Conservation (phyloP, 1,140 invertebrate species). For the Protaetia brevitarsis region DNA sequence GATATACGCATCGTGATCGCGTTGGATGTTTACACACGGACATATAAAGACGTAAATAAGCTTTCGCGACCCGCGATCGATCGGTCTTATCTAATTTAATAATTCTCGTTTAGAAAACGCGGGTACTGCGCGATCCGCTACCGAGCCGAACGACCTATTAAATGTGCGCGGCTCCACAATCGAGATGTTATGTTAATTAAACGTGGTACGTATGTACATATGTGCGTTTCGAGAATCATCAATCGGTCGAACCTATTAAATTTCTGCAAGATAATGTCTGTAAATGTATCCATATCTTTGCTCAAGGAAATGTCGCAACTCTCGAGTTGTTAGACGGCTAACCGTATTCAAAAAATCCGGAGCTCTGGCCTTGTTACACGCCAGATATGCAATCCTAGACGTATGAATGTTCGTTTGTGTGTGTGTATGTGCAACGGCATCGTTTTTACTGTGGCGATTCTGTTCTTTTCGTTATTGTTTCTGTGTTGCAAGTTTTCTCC, state of each 20-base stretch:
- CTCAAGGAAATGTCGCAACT: slow-evolving; percentile 11
- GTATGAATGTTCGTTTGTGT: too few relatives aligned
- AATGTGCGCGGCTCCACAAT: background rate
- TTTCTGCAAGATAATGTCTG: slow-evolving; percentile 14
- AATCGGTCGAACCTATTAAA: slow-evolving; percentile 1
- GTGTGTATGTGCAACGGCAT: background rate
- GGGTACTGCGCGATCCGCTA: too few relatives aligned
- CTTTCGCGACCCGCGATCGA: background rate
- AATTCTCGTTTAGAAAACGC: slow-evolving; percentile 8
- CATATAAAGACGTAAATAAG: background rate
- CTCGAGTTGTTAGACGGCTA: slow-evolving; percentile 5
- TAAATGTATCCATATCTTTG: slow-evolving; percentile 15
- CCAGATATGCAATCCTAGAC: background rate
- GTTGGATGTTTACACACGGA: background rate
- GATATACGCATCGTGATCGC: background rate
- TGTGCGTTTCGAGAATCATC: slow-evolving; percentile 4
- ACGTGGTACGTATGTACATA: too few relatives aligned
- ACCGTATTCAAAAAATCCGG: background rate
- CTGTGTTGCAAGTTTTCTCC: too few relatives aligned
- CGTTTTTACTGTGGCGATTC: slow-evolving; percentile 1
- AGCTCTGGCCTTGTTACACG: slow-evolving; percentile 7
- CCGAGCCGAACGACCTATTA: background rate
- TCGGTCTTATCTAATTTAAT: background rate
- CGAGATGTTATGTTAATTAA: slow-evolving; percentile 6
- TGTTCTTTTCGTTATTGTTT: background rate